Conservation (phyloP, 2,113 vertebrate genomes). For the Melospiza melodia region DNA sequence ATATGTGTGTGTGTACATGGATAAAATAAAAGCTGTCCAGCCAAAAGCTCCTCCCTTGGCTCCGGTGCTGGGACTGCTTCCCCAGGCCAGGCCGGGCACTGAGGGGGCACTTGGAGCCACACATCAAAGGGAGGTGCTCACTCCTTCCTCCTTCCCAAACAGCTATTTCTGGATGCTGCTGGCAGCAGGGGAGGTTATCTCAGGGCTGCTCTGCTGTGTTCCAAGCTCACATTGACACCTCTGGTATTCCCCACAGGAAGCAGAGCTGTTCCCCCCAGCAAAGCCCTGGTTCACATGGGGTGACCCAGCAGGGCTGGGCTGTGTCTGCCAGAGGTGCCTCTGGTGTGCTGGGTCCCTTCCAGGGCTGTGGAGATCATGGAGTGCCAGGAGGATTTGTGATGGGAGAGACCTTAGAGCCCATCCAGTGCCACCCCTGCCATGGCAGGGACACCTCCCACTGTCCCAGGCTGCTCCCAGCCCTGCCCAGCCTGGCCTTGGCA, state of each 20-base stretch:
- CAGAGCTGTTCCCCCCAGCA: background rate
- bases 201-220: background rate
- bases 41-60: constrained; percentile 19
- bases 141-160: background rate
- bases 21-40: background rate
- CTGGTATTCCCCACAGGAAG: background rate
- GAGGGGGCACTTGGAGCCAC: background rate
- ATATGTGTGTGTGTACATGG: background rate
- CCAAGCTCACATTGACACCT: background rate
- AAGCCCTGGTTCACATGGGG: background rate
- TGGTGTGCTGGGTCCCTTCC: background rate
- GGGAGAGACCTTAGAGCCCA: background rate
- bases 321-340: background rate
- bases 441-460: too few species aligned
- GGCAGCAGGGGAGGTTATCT: background rate
- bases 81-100: rapidly evolving
- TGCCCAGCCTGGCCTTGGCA: too few species aligned
- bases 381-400: too few species aligned
- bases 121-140: background rate
- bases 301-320: background rate
- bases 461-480: too few species aligned
- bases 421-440: too few species aligned
- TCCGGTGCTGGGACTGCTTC: background rate
- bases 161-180: background rate
- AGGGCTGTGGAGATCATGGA: background rate